These are phyloP conservation scores for Sylvilagus bachmani DNA, from an alignment of 2,113 vertebrate species.

Conservation along the genomic window DNA sequence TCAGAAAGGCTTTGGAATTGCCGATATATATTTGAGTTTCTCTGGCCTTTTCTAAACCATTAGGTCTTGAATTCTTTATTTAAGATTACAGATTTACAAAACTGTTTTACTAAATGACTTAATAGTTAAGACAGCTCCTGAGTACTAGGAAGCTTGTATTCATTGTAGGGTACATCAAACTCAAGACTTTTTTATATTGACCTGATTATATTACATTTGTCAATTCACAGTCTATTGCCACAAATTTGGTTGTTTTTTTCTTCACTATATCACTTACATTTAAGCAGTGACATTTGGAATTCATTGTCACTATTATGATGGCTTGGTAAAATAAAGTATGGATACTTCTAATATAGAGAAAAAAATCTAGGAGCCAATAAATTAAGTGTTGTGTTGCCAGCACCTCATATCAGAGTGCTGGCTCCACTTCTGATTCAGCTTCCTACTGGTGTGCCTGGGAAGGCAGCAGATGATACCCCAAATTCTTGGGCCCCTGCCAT, in stretches of 20 bases:
- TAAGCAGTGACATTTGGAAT: not conserved
- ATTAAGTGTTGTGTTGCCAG: too few relatives aligned
- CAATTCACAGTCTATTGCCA: not conserved
- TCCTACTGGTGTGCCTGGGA: too few relatives aligned
- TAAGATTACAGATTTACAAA: not conserved
- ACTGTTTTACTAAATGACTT: not conserved
- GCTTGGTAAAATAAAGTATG: not conserved
- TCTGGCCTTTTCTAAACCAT: not conserved
- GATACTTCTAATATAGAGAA: not conserved
- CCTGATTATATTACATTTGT: not conserved
- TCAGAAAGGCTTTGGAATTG: not conserved
- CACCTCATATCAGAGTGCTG: too few relatives aligned
- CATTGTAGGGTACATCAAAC: not conserved
- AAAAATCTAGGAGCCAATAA: not conserved
- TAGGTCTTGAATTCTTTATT: constrained; percentile 14
- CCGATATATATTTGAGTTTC: not conserved
- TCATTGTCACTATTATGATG: not conserved
- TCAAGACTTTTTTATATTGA: not conserved
- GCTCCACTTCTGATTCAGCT: too few relatives aligned
- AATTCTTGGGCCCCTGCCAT: too few relatives aligned
- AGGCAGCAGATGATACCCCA: too few relatives aligned
- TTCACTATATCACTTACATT: not conserved
- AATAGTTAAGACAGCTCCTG: not conserved
- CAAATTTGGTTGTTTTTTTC: not conserved
- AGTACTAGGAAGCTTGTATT: not conserved